Conservation (phyloP, 2,797 vertebrate species). For the Miichthys miiuy region DNA sequence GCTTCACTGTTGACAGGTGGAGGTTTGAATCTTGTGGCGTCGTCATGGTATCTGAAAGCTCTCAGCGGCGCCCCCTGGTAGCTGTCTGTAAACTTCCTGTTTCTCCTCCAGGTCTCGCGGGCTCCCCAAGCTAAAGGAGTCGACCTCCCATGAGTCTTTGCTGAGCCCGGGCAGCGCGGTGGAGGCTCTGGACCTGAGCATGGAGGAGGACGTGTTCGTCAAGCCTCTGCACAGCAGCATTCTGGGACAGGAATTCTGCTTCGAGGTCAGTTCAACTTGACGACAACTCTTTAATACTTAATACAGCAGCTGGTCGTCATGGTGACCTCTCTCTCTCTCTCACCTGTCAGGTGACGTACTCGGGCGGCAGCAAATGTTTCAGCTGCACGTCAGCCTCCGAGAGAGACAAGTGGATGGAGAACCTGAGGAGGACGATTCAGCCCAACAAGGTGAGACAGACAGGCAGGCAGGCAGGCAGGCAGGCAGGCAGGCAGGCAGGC, state of each 20-base stretch:
- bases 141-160: slow-evolving; percentile 93
- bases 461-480: too few species aligned
- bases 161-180: slow-evolving; percentile 90
- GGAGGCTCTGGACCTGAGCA: slow-evolving; percentile 92
- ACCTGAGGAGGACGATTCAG: slow-evolving; percentile 93
- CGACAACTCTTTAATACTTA: too few species aligned
- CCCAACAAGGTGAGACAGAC: slow-evolving; percentile 90
- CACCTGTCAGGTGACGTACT: slow-evolving; percentile 89
- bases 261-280: slow-evolving; percentile 87
- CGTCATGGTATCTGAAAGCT: rapidly evolving
- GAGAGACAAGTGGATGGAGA: slow-evolving; percentile 99
- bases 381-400: slow-evolving; percentile 94
- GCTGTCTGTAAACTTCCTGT: not conserved
- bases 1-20: not conserved
- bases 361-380: slow-evolving; percentile 96
- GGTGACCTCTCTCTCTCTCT: not conserved
- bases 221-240: slow-evolving; percentile 96
- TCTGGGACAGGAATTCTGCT: slow-evolving; percentile 97
- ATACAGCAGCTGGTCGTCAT: not conserved
- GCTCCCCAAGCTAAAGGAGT: slow-evolving; percentile 93
- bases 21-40: not conserved
- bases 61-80: slow-evolving; percentile 14
- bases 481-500: too few species aligned
- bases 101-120: slow-evolving; percentile 86
- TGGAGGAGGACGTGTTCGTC: slow-evolving; percentile 91